Evolutionary conservation across 2,888 invertebrate genomes (phyloP).

Genomic region (Andrena minutula): DNA sequence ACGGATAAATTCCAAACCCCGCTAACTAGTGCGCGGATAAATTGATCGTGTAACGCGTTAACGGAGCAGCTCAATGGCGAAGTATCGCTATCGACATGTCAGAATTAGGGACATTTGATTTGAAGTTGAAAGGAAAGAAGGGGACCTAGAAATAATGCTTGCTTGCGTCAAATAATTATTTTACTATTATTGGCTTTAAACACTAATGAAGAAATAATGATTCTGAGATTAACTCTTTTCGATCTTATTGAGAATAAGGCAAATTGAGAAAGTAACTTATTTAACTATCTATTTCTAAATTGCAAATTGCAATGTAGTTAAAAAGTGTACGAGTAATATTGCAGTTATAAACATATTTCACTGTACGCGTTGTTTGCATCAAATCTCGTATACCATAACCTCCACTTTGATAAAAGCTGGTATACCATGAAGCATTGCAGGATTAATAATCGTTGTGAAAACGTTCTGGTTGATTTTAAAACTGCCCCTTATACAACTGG

Average conservation of each 20-base stretch:
- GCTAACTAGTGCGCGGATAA: conserved; percentile 69
- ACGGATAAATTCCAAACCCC: conserved; percentile 64
- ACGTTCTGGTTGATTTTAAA: background rate
- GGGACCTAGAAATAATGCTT: background rate
- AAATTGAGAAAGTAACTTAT: no score
- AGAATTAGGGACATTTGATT: background rate
- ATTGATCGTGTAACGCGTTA: conserved; percentile 55
- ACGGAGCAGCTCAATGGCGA: conserved; percentile 15
- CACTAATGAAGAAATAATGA: no score
- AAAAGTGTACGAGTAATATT: no score
- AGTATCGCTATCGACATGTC: background rate
- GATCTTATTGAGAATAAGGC: no score
- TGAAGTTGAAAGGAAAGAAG: background rate
- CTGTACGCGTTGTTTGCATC: background rate
- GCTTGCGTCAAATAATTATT: no score
- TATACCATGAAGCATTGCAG: background rate
- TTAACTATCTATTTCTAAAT: no score
- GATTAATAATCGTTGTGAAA: background rate
- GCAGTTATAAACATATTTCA: no score
- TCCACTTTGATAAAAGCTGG: background rate
- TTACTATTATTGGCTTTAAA: no score
- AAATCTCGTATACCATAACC: background rate
- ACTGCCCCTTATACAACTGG: background rate
- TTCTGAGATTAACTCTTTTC: no score
- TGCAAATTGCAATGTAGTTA: no score